Evolutionary conservation across 2,888 invertebrate genomes (phyloP).

Genomic region (Leptinotarsa peninsularis): DNA sequence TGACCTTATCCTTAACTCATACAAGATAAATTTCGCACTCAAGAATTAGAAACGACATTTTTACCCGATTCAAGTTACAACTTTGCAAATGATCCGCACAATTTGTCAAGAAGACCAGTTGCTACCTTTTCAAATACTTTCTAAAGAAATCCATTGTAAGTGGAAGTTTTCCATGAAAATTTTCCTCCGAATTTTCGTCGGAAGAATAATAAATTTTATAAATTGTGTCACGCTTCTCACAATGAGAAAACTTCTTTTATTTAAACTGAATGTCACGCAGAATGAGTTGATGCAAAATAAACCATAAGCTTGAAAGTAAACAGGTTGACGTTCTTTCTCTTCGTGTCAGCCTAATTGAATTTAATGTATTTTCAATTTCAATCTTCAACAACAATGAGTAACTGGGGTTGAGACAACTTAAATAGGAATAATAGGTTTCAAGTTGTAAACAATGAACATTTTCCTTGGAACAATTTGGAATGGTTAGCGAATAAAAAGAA

Average conservation of each 20-base stretch:
- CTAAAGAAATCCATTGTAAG: constrained; percentile 32
- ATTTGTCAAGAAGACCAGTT: constrained; percentile 31
- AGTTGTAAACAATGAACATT: neutral
- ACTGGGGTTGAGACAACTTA: neutral
- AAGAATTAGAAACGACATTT: neutral
- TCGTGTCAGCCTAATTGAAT: constrained; percentile 11
- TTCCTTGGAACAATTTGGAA: neutral
- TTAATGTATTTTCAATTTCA: constrained; percentile 8
- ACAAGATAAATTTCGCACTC: neutral
- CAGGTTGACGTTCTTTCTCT: constrained; percentile 8
- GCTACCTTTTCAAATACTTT: constrained; percentile 34
- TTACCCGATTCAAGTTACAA: neutral
- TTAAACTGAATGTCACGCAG: constrained; percentile 18
- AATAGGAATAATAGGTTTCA: neutral
- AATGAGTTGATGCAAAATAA: constrained; percentile 17
- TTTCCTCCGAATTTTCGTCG: constrained; percentile 12
- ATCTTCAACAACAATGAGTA: neutral
- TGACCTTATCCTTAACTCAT: neutral
- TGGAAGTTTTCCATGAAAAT: constrained; percentile 10
- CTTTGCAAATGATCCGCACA: constrained; percentile 27
- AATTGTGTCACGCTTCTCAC: constrained; percentile 1
- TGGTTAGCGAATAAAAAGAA: neutral
- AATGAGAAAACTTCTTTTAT: constrained; percentile 26
- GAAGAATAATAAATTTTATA: constrained; percentile 19
- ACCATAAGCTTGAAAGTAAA: constrained; percentile 1